Percentiles rank a stretch among this genome's conserved stretches.
phyloP scores from a whole-genome alignment of 2,113 vertebrate genomes.

The Morone chrysops region DNA sequence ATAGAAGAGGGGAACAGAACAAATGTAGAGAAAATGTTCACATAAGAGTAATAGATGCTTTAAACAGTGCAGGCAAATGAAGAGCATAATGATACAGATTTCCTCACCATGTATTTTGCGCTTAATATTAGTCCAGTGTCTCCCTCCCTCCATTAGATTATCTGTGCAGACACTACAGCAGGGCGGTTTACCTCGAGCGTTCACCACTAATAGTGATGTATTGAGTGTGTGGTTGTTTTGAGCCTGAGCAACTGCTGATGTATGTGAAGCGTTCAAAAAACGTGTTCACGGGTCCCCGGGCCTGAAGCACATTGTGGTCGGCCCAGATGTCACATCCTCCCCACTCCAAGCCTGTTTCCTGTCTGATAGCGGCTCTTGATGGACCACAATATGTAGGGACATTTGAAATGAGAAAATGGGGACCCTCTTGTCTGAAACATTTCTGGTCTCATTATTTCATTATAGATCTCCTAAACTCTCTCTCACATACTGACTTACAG shows the following conservation, averaged over 20 bases:
- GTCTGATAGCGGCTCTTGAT: slow-evolving; percentile 31
- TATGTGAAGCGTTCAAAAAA: slow-evolving; percentile 17
- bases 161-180: not conserved
- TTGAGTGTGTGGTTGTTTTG: slow-evolving; percentile 33
- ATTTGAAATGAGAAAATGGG: not conserved
- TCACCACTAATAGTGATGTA: slow-evolving; percentile 19
- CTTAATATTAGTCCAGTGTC: not conserved
- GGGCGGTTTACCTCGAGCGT: slow-evolving; percentile 3
- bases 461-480: not conserved
- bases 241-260: slow-evolving; percentile 14
- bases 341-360: slow-evolving; percentile 16
- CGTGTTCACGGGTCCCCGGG: not conserved
- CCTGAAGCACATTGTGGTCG: slow-evolving; percentile 28
- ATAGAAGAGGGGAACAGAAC: not conserved
- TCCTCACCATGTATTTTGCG: not conserved
- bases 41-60: not conserved
- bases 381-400: not conserved
- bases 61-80: not conserved
- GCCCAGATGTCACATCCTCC: slow-evolving; percentile 27
- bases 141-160: not conserved
- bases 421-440: not conserved
- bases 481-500: not conserved
- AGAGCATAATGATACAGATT: not conserved
- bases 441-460: slow-evolving; percentile 1
- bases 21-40: not conserved